phyloP scores from a whole-genome alignment of 2,113 vertebrate genomes.

The Aphyosemion australe region DNA sequence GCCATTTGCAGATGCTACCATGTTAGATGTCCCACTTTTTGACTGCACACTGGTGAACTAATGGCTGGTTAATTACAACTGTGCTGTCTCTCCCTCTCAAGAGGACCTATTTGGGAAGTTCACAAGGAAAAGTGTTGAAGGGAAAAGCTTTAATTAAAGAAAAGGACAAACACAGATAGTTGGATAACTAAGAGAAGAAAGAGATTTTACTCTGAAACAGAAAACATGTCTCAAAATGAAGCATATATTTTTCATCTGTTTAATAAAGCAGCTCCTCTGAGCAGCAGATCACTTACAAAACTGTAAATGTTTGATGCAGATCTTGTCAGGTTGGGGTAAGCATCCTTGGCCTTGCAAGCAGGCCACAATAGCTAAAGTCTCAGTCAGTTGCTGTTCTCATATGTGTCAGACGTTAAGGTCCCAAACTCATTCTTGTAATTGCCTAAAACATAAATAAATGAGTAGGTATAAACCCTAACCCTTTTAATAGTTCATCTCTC shows the following conservation, averaged over 20 bases:
- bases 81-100: conserved; percentile 18
- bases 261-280: conserved; percentile 61
- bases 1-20: conserved; percentile 39
- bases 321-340: conserved; percentile 64
- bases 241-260: conserved; percentile 65
- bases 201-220: conserved; percentile 6
- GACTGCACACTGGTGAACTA: conserved; percentile 48
- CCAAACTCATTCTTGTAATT: no score
- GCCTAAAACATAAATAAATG: no score
- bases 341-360: conserved; percentile 32
- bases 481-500: no score
- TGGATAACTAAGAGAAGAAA: conserved; percentile 1
- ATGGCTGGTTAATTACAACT: conserved; percentile 56
- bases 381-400: conserved; percentile 1
- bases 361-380: conserved; percentile 1
- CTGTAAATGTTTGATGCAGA: conserved; percentile 61
- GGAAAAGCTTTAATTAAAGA: conserved; percentile 34
- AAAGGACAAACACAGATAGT: neutral
- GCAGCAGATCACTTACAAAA: conserved; percentile 59
- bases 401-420: no score
- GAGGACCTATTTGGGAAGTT: conserved; percentile 46
- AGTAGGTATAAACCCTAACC: no score
- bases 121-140: conserved; percentile 17
- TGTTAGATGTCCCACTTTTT: conserved; percentile 57
- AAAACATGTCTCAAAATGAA: conserved; percentile 44